Base-by-base conservation (phyloP, 2,113 vertebrate species). In the Miniopterus natalensis region DNA sequence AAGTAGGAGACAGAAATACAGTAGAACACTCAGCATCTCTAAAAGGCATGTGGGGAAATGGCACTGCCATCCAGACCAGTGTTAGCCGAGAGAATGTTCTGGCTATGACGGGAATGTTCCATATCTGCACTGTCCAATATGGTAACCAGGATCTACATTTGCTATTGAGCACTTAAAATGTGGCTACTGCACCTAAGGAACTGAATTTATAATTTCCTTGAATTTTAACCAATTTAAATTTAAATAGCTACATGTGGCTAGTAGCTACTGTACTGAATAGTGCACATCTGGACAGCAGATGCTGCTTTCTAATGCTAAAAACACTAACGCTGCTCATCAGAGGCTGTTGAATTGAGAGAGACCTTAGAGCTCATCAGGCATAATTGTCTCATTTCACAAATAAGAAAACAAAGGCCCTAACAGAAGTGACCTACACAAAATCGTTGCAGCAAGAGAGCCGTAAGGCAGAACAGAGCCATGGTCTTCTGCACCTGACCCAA, bases 191-290 rank as follows among this genome's bases (percentile, higher is more conserved):
- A 20, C 47, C 36, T 18, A 25, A 84, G 36, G 7, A 57, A 55
- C 10, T 45, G 18, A 21, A 51, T 36, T 59, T 77, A 31, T 36
- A n/a, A 63, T 71, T 53, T 57, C 65, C 53, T 8, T 74, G 88
- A 61, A 74, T 95, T 83, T 89, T 80, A 89, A 81, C 47, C 73
- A 75, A 95, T 68, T 83, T 92, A 51, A 68, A 80, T 94, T 71
- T 80, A 88, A 88, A 95, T 61, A 88, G 27, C 42, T 40, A 45
- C 27, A 11, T 13, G 47, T n/a, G n/a, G 78, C 86, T 57, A 70
- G 83, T 49, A 90, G 78, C 86, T 74, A 63, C 55, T 45, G 4
- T 40, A 45, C 6, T 15, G 55, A 70, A 83, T 45, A 65, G 71
- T 51, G 13, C 40, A 57, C 11, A 70, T 83, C 88, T 79, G 75